Percentiles rank a stretch among this genome's conserved stretches.
These are phyloP conservation scores for Drosophila subsilvestris DNA, from an alignment of 2,888 invertebrate genomes.

Conservation along the genomic window DNA sequence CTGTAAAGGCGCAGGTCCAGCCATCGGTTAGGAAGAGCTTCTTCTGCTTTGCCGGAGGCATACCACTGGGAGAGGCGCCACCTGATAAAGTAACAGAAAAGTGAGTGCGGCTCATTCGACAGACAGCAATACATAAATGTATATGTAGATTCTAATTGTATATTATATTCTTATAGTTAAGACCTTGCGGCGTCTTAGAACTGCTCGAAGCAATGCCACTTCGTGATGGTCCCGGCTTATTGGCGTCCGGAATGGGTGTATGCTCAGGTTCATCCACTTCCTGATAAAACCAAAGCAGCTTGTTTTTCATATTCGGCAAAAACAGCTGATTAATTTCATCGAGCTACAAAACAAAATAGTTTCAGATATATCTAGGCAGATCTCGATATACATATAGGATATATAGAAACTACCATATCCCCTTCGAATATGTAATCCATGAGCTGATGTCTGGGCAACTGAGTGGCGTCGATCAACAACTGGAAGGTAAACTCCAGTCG, in stretches of 20 bases:
- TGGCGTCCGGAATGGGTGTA: slow-evolving; percentile 82
- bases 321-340: slow-evolving; percentile 95
- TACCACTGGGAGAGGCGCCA: slow-evolving; percentile 83
- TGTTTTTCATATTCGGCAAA: slow-evolving; percentile 92
- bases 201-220: slow-evolving; percentile 84
- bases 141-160: neutral
- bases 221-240: slow-evolving; percentile 85
- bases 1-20: slow-evolving; percentile 91
- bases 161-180: neutral
- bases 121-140: neutral
- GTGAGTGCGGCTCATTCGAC: neutral
- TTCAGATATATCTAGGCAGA: neutral
- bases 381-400: neutral
- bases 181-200: slow-evolving; percentile 84
- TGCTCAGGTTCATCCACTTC: slow-evolving; percentile 90
- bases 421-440: slow-evolving; percentile 96
- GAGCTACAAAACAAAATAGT: slow-evolving; percentile 85
- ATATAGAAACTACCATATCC: slow-evolving; percentile 89
- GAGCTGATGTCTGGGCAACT: slow-evolving; percentile 91
- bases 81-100: slow-evolving; percentile 31
- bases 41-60: slow-evolving; percentile 86
- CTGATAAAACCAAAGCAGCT: slow-evolving; percentile 95
- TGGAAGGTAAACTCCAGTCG: slow-evolving; percentile 95
- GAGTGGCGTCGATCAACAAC: slow-evolving; percentile 92
- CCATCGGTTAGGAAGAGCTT: slow-evolving; percentile 94